Base-by-base conservation (phyloP, 2,797 vertebrate species). In the Galagoides demidoff region DNA sequence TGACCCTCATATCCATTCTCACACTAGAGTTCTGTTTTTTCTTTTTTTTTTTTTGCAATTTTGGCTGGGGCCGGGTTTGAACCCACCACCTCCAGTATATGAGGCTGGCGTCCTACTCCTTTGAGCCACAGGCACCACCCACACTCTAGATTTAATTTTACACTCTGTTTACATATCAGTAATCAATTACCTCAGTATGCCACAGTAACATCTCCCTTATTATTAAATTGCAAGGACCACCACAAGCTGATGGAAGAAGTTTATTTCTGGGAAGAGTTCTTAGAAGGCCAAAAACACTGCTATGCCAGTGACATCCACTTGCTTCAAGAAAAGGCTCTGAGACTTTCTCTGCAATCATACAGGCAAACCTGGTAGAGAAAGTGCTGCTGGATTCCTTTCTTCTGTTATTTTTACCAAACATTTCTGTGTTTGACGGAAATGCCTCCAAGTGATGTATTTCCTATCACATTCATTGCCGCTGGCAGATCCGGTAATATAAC, bases 401-500 rank as follows among this genome's bases (percentile, higher is more conserved):
- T 70, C 43, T 91, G 73, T 76, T 76, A 63, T 89, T 93, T 96
- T 79, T 79, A 82, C 39, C 66, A 94, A 74, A 82, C 29, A 89
- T 71, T 87, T 79, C 52, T 87, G 57, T 57, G 29, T 55, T 90
- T 76, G 55, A 43, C 74, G 87, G 43, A 94, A 92, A 88, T 85
- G n/a, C 39, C n/a, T 64, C 74, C 68, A 70, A 73, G 70, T 90
- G 57, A 89, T 95, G 12, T 19, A 88, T 93, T 92, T 94, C 57
- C 78, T 59, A 90, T 77, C 84, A 84, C 25, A 87, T 86, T 55
- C 45, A 90, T 94, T 0, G 0, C 92, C 89, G 82, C 25, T 85
- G 87, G 86, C 79, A 89, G 13, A 89, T 16, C 55, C 89, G 29
- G 61, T 39, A 78, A 82, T 29, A 63, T 92, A 93, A 92, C 9